Evolutionary conservation across 2,113 vertebrate species (phyloP), one percentile per base, ranked within the genome.

Genomic region (Todiramphus saurophagus): DNA sequence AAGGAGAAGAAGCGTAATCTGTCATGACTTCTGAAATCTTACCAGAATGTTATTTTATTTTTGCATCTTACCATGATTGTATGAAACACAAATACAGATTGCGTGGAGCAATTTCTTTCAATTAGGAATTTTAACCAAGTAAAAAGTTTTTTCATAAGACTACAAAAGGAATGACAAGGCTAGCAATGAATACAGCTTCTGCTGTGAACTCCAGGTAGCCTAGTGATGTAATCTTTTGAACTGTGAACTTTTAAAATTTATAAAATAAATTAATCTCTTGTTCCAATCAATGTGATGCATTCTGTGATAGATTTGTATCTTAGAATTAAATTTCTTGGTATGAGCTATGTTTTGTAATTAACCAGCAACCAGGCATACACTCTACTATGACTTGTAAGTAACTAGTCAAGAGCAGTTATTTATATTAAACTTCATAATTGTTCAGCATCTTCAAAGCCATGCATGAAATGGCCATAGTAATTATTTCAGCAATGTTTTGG

Each of bases 91-190:
- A 73, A 93, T 43, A 37, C 8, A 41, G 11, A 44, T 56, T 64
- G 20, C 55, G 83, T 67, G 24, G 83, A 87, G 46, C 23, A 4
- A 33, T 93, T 82, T 91, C 27, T 80, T 93, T 96, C 76, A 80
- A 78, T 96, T 93, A 95, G 23, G 91, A n/a, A 94, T 75, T 51
- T 90, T 94, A 78, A 94, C 94, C n/a, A 92, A 94, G 43, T 53
- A 37, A 51, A 70, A 72, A 48, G 28, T 13, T 79, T 64, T 81
- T 43, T n/a, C 50, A 37, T 63, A 88, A 67, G 4, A 39, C 77
- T 67, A 50, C 63, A 48, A 37, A 72, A 39, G 75, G 33, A 64
- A 14, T 72, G 50, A 21, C 37, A 35, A 93, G 68, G 79, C 35
- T 55, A 72, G 62, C 75, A 55, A 33, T 66, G 70, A 94, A 91